These are phyloP conservation scores for Microplitis demolitor DNA, from an alignment of 1,140 invertebrate genomes.

Conservation along the genomic window DNA sequence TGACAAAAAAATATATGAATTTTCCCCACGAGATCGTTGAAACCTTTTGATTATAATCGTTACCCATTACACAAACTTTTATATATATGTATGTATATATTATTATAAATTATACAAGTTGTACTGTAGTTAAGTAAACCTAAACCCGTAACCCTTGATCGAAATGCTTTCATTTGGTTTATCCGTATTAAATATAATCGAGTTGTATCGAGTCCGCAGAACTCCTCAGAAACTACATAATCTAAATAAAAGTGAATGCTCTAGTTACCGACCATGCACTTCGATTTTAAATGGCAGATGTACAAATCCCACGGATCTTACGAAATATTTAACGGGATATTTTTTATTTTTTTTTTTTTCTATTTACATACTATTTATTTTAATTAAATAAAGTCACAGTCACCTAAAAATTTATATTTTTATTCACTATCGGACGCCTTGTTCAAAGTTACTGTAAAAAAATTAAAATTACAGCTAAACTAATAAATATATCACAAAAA, in stretches of 20 bases:
- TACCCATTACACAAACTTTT: not conserved
- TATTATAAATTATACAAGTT: not conserved
- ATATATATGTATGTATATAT: not conserved
- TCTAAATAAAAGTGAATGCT: not conserved
- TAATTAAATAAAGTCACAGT: no score
- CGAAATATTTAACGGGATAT: not conserved
- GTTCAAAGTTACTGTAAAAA: no score
- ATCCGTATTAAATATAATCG: not conserved
- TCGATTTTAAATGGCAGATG: constrained; percentile 13
- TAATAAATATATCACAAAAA: no score
- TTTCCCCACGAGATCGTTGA: constrained; percentile 1
- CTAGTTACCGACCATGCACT: constrained; percentile 4
- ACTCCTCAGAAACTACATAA: not conserved
- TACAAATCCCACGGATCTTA: constrained; percentile 3
- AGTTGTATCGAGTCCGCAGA: not conserved
- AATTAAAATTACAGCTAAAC: no score
- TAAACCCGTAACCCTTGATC: no score
- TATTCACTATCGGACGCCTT: no score
- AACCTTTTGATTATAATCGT: constrained; percentile 10
- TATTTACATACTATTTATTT: no score
- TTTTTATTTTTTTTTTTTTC: no score
- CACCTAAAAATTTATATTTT: no score
- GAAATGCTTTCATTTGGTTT: no score
- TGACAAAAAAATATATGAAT: not conserved
- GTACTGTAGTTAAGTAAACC: no score